A percentile compares a stretch with the other conserved stretches of the same genome.
phyloP scores from a whole-genome alignment of 1,140 invertebrate genomes.

The Drosophila willistoni region DNA sequence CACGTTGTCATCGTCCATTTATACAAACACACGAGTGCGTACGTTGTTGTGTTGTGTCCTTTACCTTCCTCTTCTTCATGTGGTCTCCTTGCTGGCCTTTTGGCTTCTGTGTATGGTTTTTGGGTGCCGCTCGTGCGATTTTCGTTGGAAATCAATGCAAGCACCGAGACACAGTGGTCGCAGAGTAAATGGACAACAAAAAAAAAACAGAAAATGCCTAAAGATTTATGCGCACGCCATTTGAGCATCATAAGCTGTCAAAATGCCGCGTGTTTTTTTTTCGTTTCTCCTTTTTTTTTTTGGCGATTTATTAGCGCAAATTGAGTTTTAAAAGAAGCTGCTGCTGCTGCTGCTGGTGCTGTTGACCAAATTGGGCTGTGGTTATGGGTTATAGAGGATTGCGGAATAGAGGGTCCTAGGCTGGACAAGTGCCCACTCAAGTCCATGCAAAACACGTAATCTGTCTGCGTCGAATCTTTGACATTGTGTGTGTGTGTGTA shows the following conservation, averaged over 20 bases:
- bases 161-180: slow-evolving; percentile 7
- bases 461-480: slow-evolving; percentile 67
- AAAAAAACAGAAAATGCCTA: slow-evolving; percentile 34
- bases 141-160: slow-evolving; percentile 65
- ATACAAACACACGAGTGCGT: neutral
- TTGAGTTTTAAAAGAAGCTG: slow-evolving; percentile 80
- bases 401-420: slow-evolving; percentile 17
- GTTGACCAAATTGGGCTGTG: slow-evolving; percentile 18
- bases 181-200: neutral
- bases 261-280: slow-evolving; percentile 44
- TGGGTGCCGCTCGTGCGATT: slow-evolving; percentile 57
- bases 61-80: neutral
- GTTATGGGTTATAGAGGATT: slow-evolving; percentile 10
- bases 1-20: slow-evolving; percentile 18
- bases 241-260: slow-evolving; percentile 80
- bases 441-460: slow-evolving; percentile 71
- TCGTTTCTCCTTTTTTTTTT: slow-evolving; percentile 44
- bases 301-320: slow-evolving; percentile 80
- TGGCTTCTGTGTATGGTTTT: slow-evolving; percentile 47
- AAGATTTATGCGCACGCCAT: slow-evolving; percentile 78
- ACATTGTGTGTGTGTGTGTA: slow-evolving; percentile 23
- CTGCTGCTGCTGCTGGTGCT: slow-evolving; percentile 11
- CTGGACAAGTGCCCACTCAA: slow-evolving; percentile 1
- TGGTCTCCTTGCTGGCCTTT: neutral
- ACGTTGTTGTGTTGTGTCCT: slow-evolving; percentile 6